Evolutionary conservation across 2,113 vertebrate genomes (phyloP).

Genomic region (Cynopterus brachyotis): DNA sequence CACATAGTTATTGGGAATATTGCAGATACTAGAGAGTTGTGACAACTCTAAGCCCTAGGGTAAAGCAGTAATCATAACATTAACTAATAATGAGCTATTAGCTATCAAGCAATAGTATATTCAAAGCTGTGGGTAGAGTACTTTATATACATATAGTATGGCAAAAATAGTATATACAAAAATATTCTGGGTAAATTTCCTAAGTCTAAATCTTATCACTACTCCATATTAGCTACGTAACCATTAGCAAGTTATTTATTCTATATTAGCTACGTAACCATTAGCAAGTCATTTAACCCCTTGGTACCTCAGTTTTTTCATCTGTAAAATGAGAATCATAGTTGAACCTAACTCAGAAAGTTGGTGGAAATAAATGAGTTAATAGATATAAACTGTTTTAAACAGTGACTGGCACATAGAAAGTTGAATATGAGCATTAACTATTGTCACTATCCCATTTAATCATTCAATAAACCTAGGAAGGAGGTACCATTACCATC

Average conservation of each 20-base stretch:
- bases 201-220: neutral
- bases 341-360: neutral
- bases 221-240: neutral
- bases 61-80: neutral
- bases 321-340: neutral
- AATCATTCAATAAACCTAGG: neutral
- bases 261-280: neutral
- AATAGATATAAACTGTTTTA: neutral
- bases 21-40: neutral
- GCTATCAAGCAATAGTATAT: neutral
- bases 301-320: neutral
- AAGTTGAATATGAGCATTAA: neutral
- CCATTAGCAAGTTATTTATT: neutral
- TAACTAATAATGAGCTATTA: conserved; percentile 26
- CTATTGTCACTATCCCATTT: neutral
- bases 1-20: neutral
- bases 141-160: neutral
- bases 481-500: neutral
- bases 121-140: neutral
- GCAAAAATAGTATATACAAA: neutral
- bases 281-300: neutral
- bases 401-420: neutral
- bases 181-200: neutral
- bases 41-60: neutral
- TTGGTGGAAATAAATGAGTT: neutral